Evolutionary conservation across 2,797 vertebrate genomes (phyloP).

Genomic region (Acanthis flammea): DNA sequence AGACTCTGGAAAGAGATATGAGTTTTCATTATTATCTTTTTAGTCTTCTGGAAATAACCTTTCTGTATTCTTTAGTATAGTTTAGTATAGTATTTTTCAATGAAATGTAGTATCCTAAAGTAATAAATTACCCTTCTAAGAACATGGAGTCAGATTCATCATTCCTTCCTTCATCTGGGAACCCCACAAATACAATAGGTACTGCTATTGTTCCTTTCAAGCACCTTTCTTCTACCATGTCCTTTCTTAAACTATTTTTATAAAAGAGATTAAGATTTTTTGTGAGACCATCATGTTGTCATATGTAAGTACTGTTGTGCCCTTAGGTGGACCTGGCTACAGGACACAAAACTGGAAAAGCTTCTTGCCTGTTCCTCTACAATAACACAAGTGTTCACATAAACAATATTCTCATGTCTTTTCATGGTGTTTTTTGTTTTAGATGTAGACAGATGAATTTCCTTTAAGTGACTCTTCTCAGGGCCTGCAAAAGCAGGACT

Average conservation of each 20-base stretch:
- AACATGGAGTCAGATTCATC: no score
- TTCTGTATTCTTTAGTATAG: no score
- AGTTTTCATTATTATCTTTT: no score
- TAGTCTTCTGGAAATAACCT: no score
- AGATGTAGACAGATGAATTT: not conserved
- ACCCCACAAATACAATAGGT: no score
- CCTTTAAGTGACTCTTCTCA: not conserved
- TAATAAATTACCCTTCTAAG: no score
- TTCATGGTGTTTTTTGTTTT: not conserved
- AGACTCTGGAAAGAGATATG: no score
- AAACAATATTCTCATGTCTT: not conserved
- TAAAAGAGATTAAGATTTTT: not conserved
- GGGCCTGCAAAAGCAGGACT: not conserved
- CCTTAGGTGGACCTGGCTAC: not conserved
- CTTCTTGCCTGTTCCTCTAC: not conserved
- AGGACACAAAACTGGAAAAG: not conserved
- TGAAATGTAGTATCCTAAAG: no score
- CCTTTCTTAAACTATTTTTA: not conserved
- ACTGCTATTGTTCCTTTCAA: not conserved
- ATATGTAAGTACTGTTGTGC: not conserved
- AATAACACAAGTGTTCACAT: not conserved
- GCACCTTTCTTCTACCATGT: not conserved
- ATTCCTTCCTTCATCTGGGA: no score
- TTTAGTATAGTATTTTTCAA: no score
- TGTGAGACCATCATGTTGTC: not conserved